A percentile compares a stretch with the other conserved stretches of the same genome.
Evolutionary conservation across 2,888 invertebrate species (phyloP).

Genomic region (Idaea straminata): DNA sequence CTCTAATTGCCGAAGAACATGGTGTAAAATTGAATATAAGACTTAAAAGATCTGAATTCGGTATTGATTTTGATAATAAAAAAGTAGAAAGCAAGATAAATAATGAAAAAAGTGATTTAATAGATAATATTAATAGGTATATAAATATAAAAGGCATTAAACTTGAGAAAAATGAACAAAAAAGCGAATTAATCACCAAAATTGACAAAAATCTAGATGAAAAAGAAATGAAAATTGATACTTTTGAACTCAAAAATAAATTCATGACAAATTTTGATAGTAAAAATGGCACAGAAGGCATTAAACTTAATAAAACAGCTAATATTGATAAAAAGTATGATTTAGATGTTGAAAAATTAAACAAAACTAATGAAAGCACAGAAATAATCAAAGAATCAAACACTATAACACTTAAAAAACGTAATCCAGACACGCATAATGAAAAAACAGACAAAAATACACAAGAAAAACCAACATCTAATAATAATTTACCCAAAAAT

Average conservation of each 20-base stretch:
- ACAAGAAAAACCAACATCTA: background rate
- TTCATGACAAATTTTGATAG: background rate
- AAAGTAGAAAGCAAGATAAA: background rate
- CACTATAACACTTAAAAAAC: background rate
- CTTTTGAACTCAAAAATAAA: background rate
- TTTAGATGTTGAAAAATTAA: background rate
- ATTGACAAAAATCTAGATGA: background rate
- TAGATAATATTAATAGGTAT: background rate
- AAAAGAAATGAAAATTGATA: background rate
- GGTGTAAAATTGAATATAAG: constrained; percentile 13
- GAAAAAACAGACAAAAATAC: background rate
- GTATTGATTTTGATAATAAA: background rate
- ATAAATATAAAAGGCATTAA: background rate
- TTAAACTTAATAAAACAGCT: background rate
- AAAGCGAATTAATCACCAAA: background rate
- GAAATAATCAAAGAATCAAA: background rate
- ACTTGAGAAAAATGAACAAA: background rate
- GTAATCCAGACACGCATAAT: background rate
- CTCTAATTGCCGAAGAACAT: constrained; percentile 1
- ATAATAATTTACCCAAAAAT: constrained; percentile 1
- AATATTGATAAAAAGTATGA: background rate
- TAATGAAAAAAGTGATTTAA: constrained; percentile 2
- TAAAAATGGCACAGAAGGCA: background rate
- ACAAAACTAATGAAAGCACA: background rate
- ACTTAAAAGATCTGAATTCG: constrained; percentile 15